Evolutionary conservation across 2,797 vertebrate genomes (phyloP), one percentile per base, ranked within the genome.

Genomic region (Diceros bicornis): DNA sequence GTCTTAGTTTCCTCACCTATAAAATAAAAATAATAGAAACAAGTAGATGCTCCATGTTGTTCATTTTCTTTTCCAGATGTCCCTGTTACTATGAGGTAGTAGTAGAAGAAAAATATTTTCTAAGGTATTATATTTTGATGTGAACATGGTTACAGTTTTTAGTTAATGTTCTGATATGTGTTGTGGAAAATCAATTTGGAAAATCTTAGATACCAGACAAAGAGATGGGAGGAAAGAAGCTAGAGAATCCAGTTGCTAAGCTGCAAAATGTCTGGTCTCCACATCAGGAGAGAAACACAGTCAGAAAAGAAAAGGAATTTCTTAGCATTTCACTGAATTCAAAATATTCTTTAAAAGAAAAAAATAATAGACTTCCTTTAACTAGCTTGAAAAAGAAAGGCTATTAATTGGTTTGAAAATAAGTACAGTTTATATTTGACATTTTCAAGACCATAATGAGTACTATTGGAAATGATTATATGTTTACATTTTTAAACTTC

Each of bases 361-460:
- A 13, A 34, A 34, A 5, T n/a, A 77, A 59, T 55, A 82, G 27
- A 41, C 7, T 52, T 93, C 20, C 7, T 78, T 88, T 89, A 68
- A 79, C 10, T 62, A 69, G 81, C 29, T 89, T 95, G 34, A 84
- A 72, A 84, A 74, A 25, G 6, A 37, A 85, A 89, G 7, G 11
- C 47, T 74, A 96, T 68, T 83, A 78, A 91, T 93, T 93, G 55
- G 34, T 29, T 93, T 91, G 37, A 95, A 94, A 95, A 83, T 69
- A 97, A 71, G 9, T 88, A 66, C 11, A 96, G 17, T 84, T 13
- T 78, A 71, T 32, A 86, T 78, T 17, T 91, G 52, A 79, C 32
- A 95, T 86, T 95, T 94, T 89, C 6, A 89, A 50, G 57, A 85
- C 1, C 2, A 34, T 50, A 7, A 37, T 50, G 34, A 50, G 20